Evolutionary conservation across 2,888 invertebrate genomes (phyloP).

Genomic region (Isoperla grammatica): DNA sequence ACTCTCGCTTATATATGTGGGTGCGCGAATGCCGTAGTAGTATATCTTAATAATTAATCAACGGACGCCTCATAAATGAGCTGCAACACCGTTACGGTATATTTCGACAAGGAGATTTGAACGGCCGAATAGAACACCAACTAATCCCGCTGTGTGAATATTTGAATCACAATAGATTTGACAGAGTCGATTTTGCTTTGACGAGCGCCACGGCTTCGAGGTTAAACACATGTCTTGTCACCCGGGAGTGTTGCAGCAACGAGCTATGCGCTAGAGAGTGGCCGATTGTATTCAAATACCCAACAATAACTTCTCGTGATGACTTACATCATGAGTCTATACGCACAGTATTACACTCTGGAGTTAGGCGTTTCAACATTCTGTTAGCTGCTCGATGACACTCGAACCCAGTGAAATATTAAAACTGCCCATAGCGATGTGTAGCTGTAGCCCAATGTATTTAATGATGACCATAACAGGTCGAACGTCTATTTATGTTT

Average conservation of each 20-base stretch:
- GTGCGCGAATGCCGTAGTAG: constrained; percentile 12
- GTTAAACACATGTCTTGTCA: constrained; percentile 12
- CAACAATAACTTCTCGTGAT: constrained; percentile 11
- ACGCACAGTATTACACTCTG: too few relatives aligned
- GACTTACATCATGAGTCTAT: too few relatives aligned
- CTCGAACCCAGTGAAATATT: too few relatives aligned
- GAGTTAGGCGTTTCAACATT: too few relatives aligned
- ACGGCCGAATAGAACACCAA: neutral
- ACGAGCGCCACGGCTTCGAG: too few relatives aligned
- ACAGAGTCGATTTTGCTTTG: too few relatives aligned
- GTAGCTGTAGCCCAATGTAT: too few relatives aligned
- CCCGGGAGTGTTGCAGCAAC: constrained; percentile 3
- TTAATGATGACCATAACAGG: too few relatives aligned
- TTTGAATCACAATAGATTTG: too few relatives aligned
- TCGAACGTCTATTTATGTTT: too few relatives aligned
- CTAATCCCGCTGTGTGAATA: neutral
- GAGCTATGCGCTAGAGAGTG: neutral
- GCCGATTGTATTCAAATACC: constrained; percentile 23
- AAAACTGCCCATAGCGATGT: too few relatives aligned
- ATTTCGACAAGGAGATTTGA: neutral
- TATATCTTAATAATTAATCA: constrained; percentile 19
- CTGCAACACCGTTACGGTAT: neutral
- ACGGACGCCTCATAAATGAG: neutral
- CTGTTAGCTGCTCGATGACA: too few relatives aligned
- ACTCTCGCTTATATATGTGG: neutral